These are phyloP conservation scores for Egretta garzetta DNA, from an alignment of 2,113 vertebrate genomes.

Conservation along the genomic window DNA sequence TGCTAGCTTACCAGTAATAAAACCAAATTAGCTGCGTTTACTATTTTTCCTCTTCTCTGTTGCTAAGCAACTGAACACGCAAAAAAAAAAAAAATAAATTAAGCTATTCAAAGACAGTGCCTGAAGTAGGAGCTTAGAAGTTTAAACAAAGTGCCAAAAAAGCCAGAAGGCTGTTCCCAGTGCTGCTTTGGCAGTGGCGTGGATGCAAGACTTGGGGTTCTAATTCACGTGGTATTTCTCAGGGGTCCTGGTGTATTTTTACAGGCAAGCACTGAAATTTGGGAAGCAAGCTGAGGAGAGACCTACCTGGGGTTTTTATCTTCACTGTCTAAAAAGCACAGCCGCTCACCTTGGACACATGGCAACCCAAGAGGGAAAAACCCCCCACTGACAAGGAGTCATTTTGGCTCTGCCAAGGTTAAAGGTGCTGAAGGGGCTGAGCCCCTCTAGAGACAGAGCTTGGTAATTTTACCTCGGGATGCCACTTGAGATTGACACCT, in stretches of 20 bases:
- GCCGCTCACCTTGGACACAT: neutral
- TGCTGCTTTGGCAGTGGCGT: neutral
- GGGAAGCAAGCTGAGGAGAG: neutral
- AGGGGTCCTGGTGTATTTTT: neutral
- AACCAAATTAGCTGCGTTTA: constrained; percentile 44
- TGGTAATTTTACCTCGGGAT: accelerated
- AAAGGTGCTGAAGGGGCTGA: neutral
- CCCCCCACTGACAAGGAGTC: accelerated
- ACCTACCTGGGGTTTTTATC: neutral
- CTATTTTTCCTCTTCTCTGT: constrained; percentile 45
- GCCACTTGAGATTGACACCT: neutral
- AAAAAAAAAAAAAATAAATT: constrained; percentile 63
- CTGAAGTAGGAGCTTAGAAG: constrained; percentile 51
- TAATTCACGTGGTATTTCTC: neutral
- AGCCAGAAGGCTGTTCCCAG: constrained; percentile 4
- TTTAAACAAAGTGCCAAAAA: constrained; percentile 29
- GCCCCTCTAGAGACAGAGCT: neutral
- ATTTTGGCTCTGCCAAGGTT: neutral
- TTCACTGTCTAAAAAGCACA: neutral
- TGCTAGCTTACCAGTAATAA: constrained; percentile 42
- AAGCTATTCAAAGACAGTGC: constrained; percentile 55
- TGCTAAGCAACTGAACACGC: constrained; percentile 65
- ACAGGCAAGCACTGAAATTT: accelerated
- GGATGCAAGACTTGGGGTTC: neutral
- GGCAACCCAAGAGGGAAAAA: neutral